Evolutionary conservation across 2,797 vertebrate species (phyloP), one percentile per base, ranked within the genome.

Genomic region (Remorina albescens): DNA sequence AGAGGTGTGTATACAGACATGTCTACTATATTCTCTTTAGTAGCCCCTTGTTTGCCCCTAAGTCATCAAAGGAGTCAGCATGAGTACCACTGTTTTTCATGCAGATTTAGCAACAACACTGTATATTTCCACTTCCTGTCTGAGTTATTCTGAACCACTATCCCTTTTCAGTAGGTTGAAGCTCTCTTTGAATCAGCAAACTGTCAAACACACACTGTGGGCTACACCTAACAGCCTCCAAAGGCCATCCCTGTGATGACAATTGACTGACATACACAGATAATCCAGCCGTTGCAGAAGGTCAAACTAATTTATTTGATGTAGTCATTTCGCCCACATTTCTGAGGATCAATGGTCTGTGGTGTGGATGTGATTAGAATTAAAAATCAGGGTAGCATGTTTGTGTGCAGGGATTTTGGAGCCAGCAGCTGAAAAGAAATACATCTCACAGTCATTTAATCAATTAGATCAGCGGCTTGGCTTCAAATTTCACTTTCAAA

Each of bases 221-320:
- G 41, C 41, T 44, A 37, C 53, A 76, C 67, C 72, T 53, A 59
- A 60, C 73, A 65, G 74, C 70, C 69, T 82, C 66, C 39, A 55
- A 78, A 75, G 53, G 82, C 89, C 91, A 92, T 91, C 83, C 82
- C 50, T 37, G 67, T 86, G 87, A 90, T 90, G 88, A 87, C 84
- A 80, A 86, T 50, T 80, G 86, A 81, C 84, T 81, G 72, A 64
- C 8, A 8, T 67, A 60, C 44, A 71, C 59, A 46, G 71, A 87
- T 91, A 88, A 90, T 89, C 88, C 84, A 78, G 64, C 72, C 23
- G 55, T 30, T 64, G 74, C 81, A 77, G 81, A 89, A 87, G 88
- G 90, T 85, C 87, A 85, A 72, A 83, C 72, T 80, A 57, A 89
- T 91, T 81, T 78, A 78, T 78, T 83, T 91, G 83, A 92, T 90